Conservation (phyloP, 2,888 invertebrate species). For the Odontocerum albicorne region DNA sequence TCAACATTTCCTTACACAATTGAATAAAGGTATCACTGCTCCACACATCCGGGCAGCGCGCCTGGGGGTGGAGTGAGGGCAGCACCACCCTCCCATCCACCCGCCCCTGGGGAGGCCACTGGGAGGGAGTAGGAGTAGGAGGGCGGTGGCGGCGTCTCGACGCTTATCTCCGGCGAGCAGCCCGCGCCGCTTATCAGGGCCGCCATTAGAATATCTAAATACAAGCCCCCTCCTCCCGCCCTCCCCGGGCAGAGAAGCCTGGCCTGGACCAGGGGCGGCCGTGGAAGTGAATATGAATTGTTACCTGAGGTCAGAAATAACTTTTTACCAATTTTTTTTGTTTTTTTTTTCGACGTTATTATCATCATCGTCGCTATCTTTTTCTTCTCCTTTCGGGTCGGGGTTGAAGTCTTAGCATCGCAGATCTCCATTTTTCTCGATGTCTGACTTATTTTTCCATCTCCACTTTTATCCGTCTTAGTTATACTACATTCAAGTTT, state of each 20-base stretch:
- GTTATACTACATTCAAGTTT: too few species aligned
- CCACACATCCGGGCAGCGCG: slow-evolving; percentile 24
- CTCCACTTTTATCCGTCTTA: too few species aligned
- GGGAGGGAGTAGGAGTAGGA: slow-evolving; percentile 27
- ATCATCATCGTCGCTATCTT: too few species aligned
- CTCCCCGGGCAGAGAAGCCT: background rate
- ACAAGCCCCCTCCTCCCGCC: slow-evolving; percentile 41
- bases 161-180: slow-evolving; percentile 38
- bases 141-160: slow-evolving; percentile 39
- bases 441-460: too few species aligned
- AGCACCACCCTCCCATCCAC: slow-evolving; percentile 37
- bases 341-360: too few species aligned
- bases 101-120: slow-evolving; percentile 44
- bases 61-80: slow-evolving; percentile 22
- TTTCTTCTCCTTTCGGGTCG: too few species aligned
- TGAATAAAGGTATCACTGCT: slow-evolving; percentile 28
- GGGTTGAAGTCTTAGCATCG: too few species aligned
- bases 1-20: slow-evolving; percentile 29
- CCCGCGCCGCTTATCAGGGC: slow-evolving; percentile 45
- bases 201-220: slow-evolving; percentile 52
- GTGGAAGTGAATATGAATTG: slow-evolving; percentile 1
- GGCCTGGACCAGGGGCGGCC: background rate
- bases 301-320: too few species aligned
- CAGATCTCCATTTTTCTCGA: too few species aligned
- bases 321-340: too few species aligned